Evolutionary conservation across 2,113 vertebrate genomes (phyloP).

Genomic region (Callionymus lyra): DNA sequence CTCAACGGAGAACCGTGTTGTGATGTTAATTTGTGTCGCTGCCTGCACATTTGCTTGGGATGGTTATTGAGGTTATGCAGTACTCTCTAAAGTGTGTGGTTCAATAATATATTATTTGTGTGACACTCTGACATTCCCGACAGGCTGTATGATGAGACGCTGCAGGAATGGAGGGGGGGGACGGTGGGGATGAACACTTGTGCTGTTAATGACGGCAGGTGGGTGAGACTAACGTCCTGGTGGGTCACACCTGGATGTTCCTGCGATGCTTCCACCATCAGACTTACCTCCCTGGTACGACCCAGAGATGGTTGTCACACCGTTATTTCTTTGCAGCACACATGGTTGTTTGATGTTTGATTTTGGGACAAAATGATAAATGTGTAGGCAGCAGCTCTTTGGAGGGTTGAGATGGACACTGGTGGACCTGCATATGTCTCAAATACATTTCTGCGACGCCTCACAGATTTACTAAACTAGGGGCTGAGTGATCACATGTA

Average conservation of each 20-base stretch:
- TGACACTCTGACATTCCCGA: constrained; percentile 6
- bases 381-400: too few species aligned
- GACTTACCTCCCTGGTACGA: too few species aligned
- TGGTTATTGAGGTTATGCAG: constrained; percentile 27
- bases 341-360: too few species aligned
- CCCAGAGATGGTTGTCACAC: too few species aligned
- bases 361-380: too few species aligned
- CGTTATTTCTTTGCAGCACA: too few species aligned
- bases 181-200: neutral
- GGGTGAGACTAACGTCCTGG: constrained; percentile 10
- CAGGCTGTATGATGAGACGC: constrained; percentile 2
- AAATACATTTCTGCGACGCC: too few species aligned
- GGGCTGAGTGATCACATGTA: too few species aligned
- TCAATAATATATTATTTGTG: constrained; percentile 9
- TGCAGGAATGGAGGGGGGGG: neutral
- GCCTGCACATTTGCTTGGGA: constrained; percentile 19
- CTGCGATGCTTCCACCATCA: too few species aligned
- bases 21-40: constrained; percentile 33
- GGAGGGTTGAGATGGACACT: too few species aligned
- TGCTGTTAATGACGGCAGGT: constrained; percentile 16
- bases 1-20: constrained; percentile 31
- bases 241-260: constrained; percentile 2
- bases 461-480: too few species aligned
- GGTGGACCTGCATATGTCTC: too few species aligned
- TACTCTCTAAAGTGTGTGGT: constrained; percentile 14